Evolutionary conservation across 2,888 invertebrate genomes (phyloP).

Genomic region (Galeopsomyia nigrocyanea): DNA sequence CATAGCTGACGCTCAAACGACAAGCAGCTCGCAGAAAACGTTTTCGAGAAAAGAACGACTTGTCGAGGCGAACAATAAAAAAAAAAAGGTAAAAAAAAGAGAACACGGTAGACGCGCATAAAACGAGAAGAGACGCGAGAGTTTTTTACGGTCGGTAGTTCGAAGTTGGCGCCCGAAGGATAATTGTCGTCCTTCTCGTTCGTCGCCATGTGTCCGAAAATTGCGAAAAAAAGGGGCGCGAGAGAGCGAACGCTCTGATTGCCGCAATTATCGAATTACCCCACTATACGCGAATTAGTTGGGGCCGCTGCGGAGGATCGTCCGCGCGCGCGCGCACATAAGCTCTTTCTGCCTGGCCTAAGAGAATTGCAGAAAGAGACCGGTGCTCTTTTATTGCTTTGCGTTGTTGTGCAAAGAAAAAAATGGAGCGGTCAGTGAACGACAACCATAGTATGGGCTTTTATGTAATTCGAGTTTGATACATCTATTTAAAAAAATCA

Average conservation of each 20-base stretch:
- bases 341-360: neutral
- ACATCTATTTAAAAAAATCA: too few relatives aligned
- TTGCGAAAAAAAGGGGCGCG: constrained; percentile 38
- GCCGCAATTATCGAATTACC: constrained; percentile 62
- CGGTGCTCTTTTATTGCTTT: constrained; percentile 5
- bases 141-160: constrained; percentile 60
- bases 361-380: constrained; percentile 27
- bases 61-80: neutral
- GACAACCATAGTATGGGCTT: neutral
- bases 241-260: constrained; percentile 52
- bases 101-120: constrained; percentile 31
- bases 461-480: too few relatives aligned
- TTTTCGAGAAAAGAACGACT: neutral
- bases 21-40: too few relatives aligned
- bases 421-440: constrained; percentile 22
- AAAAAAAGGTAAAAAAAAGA: constrained; percentile 20
- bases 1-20: constrained; percentile 13
- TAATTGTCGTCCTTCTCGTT: constrained; percentile 46
- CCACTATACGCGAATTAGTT: constrained; percentile 47
- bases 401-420: constrained; percentile 3
- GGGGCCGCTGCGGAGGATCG: constrained; percentile 16
- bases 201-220: constrained; percentile 55
- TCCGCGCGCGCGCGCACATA: neutral
- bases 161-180: constrained; percentile 55
- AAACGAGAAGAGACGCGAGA: constrained; percentile 50